Evolutionary conservation across 2,797 vertebrate genomes (phyloP).

Genomic region (Sandelia bainsii): DNA sequence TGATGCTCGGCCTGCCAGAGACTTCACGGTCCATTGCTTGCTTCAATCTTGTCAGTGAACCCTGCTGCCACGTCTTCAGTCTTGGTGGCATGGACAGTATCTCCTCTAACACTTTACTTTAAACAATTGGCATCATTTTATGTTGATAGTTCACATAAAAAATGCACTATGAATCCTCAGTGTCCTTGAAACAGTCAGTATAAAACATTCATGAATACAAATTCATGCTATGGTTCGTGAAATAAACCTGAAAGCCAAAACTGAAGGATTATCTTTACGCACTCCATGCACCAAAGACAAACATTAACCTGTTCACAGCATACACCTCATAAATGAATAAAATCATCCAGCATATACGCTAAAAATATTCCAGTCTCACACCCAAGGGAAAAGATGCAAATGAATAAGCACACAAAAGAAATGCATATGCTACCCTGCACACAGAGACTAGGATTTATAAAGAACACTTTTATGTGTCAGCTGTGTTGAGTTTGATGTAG

Average conservation of each 20-base stretch:
- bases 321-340: conserved; percentile 6
- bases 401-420: conserved; percentile 51
- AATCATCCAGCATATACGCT: conserved; percentile 28
- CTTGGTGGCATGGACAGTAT: background rate
- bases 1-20: conserved; percentile 53
- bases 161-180: conserved; percentile 2
- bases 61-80: conserved; percentile 43
- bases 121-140: conserved; percentile 23
- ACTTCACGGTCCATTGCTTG: conserved; percentile 59
- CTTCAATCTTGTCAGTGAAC: conserved; percentile 53
- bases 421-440: conserved; percentile 37
- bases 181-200: conserved; percentile 32
- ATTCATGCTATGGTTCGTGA: background rate
- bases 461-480: conserved; percentile 60
- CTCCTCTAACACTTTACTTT: conserved; percentile 9
- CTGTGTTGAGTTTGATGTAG: conserved; percentile 52
- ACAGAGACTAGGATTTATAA: conserved; percentile 32
- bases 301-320: conserved; percentile 3
- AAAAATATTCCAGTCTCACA: conserved; percentile 46
- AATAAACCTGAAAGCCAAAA: conserved; percentile 17
- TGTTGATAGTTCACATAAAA: conserved; percentile 21
- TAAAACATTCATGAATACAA: conserved; percentile 13
- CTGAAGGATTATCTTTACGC: background rate
- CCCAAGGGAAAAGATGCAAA: conserved; percentile 40
- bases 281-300: background rate